Evolutionary conservation across 2,113 vertebrate species (phyloP).

Genomic region (Gallinago undulata): DNA sequence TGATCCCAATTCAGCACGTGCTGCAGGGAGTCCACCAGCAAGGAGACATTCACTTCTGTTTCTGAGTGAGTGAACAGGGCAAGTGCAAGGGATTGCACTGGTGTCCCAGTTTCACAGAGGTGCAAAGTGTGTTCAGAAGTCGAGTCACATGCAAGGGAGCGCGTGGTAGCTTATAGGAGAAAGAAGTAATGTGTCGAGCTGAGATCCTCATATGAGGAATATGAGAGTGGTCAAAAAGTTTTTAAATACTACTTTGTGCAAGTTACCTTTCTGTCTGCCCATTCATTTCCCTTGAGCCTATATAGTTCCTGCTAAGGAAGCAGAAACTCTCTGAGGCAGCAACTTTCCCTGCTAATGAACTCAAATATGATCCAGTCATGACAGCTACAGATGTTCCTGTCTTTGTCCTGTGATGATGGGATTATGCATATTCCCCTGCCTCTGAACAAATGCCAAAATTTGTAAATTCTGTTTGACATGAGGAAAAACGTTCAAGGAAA

Average conservation of each 20-base stretch:
- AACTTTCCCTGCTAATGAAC: background rate
- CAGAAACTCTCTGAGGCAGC: background rate
- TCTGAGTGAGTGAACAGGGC: background rate
- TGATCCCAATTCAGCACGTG: background rate
- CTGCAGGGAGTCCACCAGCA: background rate
- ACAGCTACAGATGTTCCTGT: background rate
- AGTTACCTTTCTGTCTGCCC: background rate
- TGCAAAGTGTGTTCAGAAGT: background rate
- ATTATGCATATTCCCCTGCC: background rate
- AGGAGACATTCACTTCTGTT: background rate
- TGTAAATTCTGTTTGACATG: background rate
- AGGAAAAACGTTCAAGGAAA: background rate
- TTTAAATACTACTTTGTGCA: background rate
- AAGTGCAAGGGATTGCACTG: background rate
- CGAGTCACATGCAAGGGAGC: background rate
- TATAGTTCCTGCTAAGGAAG: background rate
- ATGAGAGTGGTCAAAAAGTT: background rate
- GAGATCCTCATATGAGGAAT: background rate
- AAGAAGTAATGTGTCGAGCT: background rate
- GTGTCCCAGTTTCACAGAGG: background rate
- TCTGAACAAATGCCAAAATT: constrained; percentile 12
- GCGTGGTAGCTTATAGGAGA: background rate
- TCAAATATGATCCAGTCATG: background rate
- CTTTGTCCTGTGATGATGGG: background rate
- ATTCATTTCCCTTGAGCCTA: background rate